phyloP scores from a whole-genome alignment of 2,113 vertebrate species.

The Picathartes gymnocephalus region DNA sequence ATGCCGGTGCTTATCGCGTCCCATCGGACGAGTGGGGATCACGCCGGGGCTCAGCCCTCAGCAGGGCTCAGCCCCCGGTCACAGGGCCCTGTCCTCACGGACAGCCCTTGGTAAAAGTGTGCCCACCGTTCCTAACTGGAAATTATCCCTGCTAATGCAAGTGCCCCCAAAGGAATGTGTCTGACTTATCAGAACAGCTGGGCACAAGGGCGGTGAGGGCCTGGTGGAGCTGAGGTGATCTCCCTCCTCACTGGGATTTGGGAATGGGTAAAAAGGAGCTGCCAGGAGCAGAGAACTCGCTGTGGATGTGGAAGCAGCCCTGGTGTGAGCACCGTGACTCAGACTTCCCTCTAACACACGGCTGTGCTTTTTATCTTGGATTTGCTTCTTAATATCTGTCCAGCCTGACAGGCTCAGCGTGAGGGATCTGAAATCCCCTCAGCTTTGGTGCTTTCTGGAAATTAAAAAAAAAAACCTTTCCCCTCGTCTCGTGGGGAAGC shows the following conservation, averaged over 20 bases:
- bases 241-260: not conserved
- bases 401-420: not conserved
- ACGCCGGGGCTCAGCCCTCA: not conserved
- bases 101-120: not conserved
- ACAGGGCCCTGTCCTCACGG: not conserved
- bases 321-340: not conserved
- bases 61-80: not conserved
- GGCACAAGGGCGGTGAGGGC: rapidly evolving
- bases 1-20: not conserved
- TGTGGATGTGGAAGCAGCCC: not conserved
- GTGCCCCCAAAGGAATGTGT: not conserved
- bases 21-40: rapidly evolving
- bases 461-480: not conserved
- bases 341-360: not conserved
- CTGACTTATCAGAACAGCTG: rapidly evolving
- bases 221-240: not conserved
- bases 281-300: not conserved
- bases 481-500: not conserved
- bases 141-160: not conserved
- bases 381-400: not conserved
- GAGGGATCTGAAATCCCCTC: not conserved
- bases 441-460: not conserved
- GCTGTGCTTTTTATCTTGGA: not conserved
- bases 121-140: not conserved
- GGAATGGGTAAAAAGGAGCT: not conserved